phyloP scores from a whole-genome alignment of 2,888 invertebrate genomes.

The Hirtodrosophila histrioides region DNA sequence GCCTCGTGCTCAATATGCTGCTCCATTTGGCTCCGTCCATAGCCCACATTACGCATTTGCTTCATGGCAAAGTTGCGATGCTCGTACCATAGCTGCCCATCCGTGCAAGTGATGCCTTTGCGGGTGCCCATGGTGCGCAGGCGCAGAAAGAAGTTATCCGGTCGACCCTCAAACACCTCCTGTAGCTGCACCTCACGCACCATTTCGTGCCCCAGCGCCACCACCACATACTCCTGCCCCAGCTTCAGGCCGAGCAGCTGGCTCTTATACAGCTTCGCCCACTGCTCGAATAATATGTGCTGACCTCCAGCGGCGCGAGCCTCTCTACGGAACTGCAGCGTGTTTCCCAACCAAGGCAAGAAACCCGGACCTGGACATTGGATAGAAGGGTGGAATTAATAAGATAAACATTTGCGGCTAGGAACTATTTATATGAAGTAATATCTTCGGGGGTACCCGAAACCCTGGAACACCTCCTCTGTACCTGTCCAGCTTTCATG shows the following conservation, averaged over 20 bases:
- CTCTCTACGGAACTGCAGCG: slow-evolving; percentile 79
- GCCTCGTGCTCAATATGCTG: slow-evolving; percentile 86
- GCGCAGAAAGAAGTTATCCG: slow-evolving; percentile 88
- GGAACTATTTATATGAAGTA: too few species aligned
- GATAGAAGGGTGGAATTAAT: background rate
- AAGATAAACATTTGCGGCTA: too few species aligned
- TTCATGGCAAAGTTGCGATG: slow-evolving; percentile 86
- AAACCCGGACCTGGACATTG: slow-evolving; percentile 79
- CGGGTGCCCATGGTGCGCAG: slow-evolving; percentile 87
- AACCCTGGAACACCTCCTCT: too few species aligned
- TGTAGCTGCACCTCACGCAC: slow-evolving; percentile 86
- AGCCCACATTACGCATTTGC: slow-evolving; percentile 86
- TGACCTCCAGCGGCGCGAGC: slow-evolving; percentile 84
- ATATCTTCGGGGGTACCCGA: too few species aligned
- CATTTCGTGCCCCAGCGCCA: slow-evolving; percentile 85
- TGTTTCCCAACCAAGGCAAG: slow-evolving; percentile 83
- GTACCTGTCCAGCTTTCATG: too few species aligned
- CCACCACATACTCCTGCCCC: slow-evolving; percentile 85
- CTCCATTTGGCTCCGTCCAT: slow-evolving; percentile 86
- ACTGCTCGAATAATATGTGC: slow-evolving; percentile 85
- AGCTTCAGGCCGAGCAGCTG: slow-evolving; percentile 86
- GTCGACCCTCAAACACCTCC: slow-evolving; percentile 88
- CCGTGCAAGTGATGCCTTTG: slow-evolving; percentile 86
- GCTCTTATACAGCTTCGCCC: slow-evolving; percentile 85
- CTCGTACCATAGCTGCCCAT: slow-evolving; percentile 86